phyloP scores from a whole-genome alignment of 2,888 invertebrate genomes.

The Thymelicus acteon region DNA sequence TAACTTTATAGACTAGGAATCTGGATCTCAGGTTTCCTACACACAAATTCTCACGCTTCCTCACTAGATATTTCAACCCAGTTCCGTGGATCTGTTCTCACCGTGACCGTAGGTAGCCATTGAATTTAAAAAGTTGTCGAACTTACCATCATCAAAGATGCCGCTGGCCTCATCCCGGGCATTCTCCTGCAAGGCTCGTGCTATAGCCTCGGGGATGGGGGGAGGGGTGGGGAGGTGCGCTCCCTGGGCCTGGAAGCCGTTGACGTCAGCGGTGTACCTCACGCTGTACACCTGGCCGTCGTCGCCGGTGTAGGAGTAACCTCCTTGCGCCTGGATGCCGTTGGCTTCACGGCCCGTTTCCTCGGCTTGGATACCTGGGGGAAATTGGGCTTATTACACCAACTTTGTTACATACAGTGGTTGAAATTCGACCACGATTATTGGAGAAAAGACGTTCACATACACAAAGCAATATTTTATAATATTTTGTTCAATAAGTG shows the following conservation, averaged over 20 bases:
- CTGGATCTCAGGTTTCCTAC: no score
- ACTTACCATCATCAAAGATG: slow-evolving; percentile 80
- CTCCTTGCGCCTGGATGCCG: slow-evolving; percentile 82
- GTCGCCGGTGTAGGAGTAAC: slow-evolving; percentile 85
- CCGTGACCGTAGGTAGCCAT: no score
- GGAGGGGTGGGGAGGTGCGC: slow-evolving; percentile 85
- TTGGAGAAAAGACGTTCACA: no score
- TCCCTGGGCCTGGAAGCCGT: slow-evolving; percentile 82
- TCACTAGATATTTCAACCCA: no score
- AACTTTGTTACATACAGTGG: no score
- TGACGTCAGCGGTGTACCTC: slow-evolving; percentile 72
- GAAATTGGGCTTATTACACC: neutral
- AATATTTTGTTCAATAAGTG: no score
- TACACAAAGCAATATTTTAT: no score
- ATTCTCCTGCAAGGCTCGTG: slow-evolving; percentile 76
- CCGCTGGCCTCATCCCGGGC: slow-evolving; percentile 83
- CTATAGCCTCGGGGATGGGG: slow-evolving; percentile 84
- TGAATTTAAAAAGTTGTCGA: no score
- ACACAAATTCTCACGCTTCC: no score
- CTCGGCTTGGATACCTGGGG: slow-evolving; percentile 72
- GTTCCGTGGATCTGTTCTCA: no score
- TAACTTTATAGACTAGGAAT: no score
- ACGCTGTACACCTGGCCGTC: slow-evolving; percentile 84
- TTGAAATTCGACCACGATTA: no score
- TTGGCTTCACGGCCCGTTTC: slow-evolving; percentile 71